These are phyloP conservation scores for Dryobota labecula DNA, from an alignment of 2,888 invertebrate species.

Conservation along the genomic window DNA sequence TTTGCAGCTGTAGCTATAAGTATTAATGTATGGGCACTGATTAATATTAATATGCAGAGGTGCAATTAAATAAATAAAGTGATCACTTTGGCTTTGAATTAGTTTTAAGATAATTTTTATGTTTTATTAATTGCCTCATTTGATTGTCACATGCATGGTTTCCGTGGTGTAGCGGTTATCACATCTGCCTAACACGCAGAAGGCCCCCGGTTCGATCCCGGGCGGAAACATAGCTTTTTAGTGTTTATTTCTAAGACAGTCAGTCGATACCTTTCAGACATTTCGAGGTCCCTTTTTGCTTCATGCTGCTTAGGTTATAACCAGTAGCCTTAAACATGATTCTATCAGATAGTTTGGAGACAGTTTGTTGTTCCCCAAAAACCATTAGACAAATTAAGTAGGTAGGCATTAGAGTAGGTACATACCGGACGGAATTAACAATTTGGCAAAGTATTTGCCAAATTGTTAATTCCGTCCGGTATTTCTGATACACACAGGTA, in stretches of 20 bases:
- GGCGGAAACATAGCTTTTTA: constrained; percentile 92
- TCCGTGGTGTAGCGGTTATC: constrained; percentile 97
- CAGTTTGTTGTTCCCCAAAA: too few relatives aligned
- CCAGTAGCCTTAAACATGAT: too few relatives aligned
- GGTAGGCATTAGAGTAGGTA: too few relatives aligned
- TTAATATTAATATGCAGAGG: constrained; percentile 14
- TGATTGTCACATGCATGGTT: constrained; percentile 76
- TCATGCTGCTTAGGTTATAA: too few relatives aligned
- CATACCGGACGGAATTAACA: too few relatives aligned
- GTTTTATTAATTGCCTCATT: not conserved
- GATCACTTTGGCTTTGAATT: not conserved
- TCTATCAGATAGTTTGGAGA: too few relatives aligned
- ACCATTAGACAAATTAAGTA: too few relatives aligned
- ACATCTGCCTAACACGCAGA: constrained; percentile 98
- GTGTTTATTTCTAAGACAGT: not conserved
- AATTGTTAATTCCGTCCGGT: too few relatives aligned
- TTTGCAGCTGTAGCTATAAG: not conserved
- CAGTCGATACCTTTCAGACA: not conserved
- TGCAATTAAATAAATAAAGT: constrained; percentile 26
- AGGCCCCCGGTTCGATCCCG: constrained; percentile 97
- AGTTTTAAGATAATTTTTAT: too few relatives aligned
- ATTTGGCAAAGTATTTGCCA: too few relatives aligned
- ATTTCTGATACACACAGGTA: too few relatives aligned
- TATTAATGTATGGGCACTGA: not conserved
- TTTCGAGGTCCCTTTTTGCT: too few relatives aligned